Evolutionary conservation across 1,140 invertebrate genomes (phyloP), one percentile per base, ranked within the genome.

Genomic region (Lepidostoma basale): DNA sequence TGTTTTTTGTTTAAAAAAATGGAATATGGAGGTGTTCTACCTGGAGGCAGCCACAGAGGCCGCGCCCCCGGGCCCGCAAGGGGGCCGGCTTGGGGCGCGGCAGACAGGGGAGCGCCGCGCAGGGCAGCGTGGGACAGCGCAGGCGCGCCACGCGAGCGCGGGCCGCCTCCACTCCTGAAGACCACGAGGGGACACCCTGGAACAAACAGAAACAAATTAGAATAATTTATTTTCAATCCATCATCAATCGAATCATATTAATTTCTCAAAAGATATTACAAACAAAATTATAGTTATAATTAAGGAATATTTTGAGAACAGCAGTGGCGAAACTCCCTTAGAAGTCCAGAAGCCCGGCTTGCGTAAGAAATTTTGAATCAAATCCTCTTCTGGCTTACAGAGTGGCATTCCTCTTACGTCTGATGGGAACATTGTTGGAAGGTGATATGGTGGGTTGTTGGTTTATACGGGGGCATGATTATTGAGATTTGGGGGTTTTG

Each of bases 121-220:
- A 63, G 8, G 63, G 47, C 60, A 70, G 59, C 20, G 63, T 64
- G 40, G 70, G 70, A 58, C 70, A 72, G 70, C 70, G 70, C 70
- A 72, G 66, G 40, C 70, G 66, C 67, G 70, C 70, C 47, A 72
- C 33, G 28, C 66, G 49, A 9, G 62, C 70, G 60, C 70, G 66
- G 44, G 62, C 70, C 66, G 66, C 66, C 66, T 72, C 70, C 70
- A 72, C 52, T 20, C 70, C 70, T 28, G 39, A 23, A 22, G 66
- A 68, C 70, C 60, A 68, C 70, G 70, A 72, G 70, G 70, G 70
- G 66, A 72, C 70, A 59, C 70, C 70, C 70, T 72, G 66, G 16
- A 66, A 66, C 14, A 59, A 66, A 42, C 0, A 62, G 6, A 68
- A 44, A 42, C 26, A 54, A 23, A 63, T 12, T 10, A 44, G 23